Percentiles rank a stretch among this genome's conserved stretches.
Conservation (phyloP, 2,888 invertebrate species). For the Furcula furcula region DNA sequence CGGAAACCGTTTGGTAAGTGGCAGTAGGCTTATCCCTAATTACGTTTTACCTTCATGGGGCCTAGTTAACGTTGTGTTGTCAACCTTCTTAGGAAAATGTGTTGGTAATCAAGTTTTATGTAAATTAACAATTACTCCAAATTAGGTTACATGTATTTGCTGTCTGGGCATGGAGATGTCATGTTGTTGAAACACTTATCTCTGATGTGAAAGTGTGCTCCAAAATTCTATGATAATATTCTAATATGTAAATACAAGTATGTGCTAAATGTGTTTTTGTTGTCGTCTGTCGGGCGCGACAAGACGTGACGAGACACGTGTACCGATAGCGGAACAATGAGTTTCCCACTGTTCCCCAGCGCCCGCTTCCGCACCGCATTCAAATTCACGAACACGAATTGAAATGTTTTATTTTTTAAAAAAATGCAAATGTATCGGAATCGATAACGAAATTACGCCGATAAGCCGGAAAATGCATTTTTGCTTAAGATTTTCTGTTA, state of each 20-base stretch:
- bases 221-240: slow-evolving; percentile 9
- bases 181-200: background rate
- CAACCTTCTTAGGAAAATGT: no score
- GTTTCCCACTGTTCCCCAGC: slow-evolving; percentile 26
- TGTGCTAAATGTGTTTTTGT: slow-evolving; percentile 16
- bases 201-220: slow-evolving; percentile 1
- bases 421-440: slow-evolving; percentile 18
- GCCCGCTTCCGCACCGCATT: slow-evolving; percentile 51
- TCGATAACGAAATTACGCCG: slow-evolving; percentile 12
- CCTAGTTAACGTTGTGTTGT: no score
- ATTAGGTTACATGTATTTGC: no score
- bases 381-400: slow-evolving; percentile 58
- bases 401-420: slow-evolving; percentile 44
- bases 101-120: no score
- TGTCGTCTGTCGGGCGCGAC: slow-evolving; percentile 2
- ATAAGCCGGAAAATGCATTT: no score
- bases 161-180: no score
- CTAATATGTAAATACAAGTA: slow-evolving; percentile 23
- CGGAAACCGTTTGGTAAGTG: no score
- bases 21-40: no score
- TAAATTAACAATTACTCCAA: no score
- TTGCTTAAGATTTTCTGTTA: no score
- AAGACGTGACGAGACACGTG: slow-evolving; percentile 2
- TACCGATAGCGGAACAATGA: slow-evolving; percentile 47
- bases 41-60: no score